phyloP scores from a whole-genome alignment of 1,140 invertebrate genomes.

The Artemia franciscana region DNA sequence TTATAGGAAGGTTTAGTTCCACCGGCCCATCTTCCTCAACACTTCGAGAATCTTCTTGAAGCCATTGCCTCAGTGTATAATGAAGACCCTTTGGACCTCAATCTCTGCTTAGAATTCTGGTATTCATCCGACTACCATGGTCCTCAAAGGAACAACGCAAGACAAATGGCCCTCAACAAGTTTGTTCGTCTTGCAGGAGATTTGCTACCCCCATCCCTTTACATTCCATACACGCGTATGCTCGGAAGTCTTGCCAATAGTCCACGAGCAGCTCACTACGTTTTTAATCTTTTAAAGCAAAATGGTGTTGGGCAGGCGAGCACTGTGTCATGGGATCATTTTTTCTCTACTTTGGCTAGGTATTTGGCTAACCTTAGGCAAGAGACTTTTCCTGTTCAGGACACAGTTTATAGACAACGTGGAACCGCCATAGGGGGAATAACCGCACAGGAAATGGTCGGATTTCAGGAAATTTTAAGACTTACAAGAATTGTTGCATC shows the following conservation, averaged over 20 bases:
- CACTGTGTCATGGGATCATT: conserved; percentile 59
- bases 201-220: conserved; percentile 54
- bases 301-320: conserved; percentile 26
- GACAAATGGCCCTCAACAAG: conserved; percentile 57
- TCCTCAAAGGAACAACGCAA: conserved; percentile 6
- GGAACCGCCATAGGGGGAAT: conserved; percentile 34
- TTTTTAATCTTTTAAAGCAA: conserved; percentile 62
- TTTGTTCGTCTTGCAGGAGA: conserved; percentile 70
- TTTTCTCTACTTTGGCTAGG: conserved; percentile 46
- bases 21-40: conserved; percentile 41
- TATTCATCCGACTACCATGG: conserved; percentile 29
- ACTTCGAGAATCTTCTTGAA: conserved; percentile 60
- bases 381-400: conserved; percentile 33
- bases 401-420: conserved; percentile 31
- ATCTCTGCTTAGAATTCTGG: conserved; percentile 60
- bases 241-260: conserved; percentile 52
- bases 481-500: conserved; percentile 48
- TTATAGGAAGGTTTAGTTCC: conserved; percentile 48
- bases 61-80: conserved; percentile 52
- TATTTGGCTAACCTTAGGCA: conserved; percentile 32
- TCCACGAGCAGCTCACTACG: conserved; percentile 42
- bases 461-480: conserved; percentile 49
- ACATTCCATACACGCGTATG: conserved; percentile 67
- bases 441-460: conserved; percentile 61
- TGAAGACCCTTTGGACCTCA: conserved; percentile 41